Evolutionary conservation across 1,140 invertebrate genomes (phyloP), one percentile per base, ranked within the genome.

Genomic region (Drosophila rhopaloa): DNA sequence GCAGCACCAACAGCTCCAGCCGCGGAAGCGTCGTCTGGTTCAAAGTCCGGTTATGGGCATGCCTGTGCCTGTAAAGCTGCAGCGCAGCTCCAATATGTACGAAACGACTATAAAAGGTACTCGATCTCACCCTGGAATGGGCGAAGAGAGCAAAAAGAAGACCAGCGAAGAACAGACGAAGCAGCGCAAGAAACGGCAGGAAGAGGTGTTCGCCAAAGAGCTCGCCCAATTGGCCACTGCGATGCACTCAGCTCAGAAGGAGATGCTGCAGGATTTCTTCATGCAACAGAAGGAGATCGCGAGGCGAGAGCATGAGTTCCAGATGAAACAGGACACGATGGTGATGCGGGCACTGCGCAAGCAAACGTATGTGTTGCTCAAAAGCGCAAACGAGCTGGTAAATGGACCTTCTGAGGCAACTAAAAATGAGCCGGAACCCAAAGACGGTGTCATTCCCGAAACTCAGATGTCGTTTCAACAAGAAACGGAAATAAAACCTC

Each of bases 291-390:
- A 76, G 16, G 74, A 90, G n/a, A 57, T 92, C 5, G 71, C 77
- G 6, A 71, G 89, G 0, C 71, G 76, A 4, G 91, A 92, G 57
- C 91, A 92, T 41, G 76, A 90, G 46, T 92, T 92, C 55, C 91
- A 92, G 41, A 54, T 84, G 50, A 78, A 71, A 13, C 91, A 92
- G 44, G 91, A 92, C 37, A 46, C 61, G 5, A 46, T 91, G 32
- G 59, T 92, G 0, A 80, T 92, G 81, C 57, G 65, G 50, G 76
- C 91, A 0, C 61, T 92, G 35, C 85, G 90, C 4, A 80, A 71
- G 9, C 91, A 92, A 61, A 84, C 84, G 16, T 54, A 82, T 10
- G 55, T 48, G 9, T 54, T 92, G 29, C 35, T 90, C 5, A 67
- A 73, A 10, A 68, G 71, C 9, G 80, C 85, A n/a, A 83, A 61